phyloP scores from a whole-genome alignment of 2,888 invertebrate species.

The Drosophila eohydei region DNA sequence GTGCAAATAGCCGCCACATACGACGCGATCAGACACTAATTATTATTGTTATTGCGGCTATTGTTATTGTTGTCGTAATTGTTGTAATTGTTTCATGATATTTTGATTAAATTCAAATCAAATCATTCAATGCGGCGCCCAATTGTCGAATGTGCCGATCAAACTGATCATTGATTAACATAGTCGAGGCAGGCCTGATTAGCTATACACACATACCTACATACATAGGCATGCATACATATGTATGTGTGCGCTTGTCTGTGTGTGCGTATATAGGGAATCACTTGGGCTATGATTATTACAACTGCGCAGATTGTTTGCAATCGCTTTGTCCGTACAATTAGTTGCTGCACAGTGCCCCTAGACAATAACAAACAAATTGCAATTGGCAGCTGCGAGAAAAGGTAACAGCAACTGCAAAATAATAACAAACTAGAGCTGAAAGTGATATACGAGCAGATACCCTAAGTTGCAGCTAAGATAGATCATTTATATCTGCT shows the following conservation, averaged over 20 bases:
- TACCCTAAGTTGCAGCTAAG: neutral
- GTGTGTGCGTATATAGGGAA: neutral
- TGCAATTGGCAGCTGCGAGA: constrained; percentile 27
- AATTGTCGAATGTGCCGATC: constrained; percentile 66
- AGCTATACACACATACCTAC: neutral
- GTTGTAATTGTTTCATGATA: constrained; percentile 13
- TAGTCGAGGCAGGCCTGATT: constrained; percentile 24
- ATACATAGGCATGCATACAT: neutral
- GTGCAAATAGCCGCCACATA: constrained; percentile 29
- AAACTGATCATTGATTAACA: constrained; percentile 44
- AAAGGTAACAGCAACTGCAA: constrained; percentile 3
- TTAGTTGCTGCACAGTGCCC: constrained; percentile 51
- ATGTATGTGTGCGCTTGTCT: neutral
- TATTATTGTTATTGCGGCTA: constrained; percentile 13
- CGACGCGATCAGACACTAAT: constrained; percentile 39
- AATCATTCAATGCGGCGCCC: constrained; percentile 64
- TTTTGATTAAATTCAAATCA: constrained; percentile 32
- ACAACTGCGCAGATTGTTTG: constrained; percentile 65
- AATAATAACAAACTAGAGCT: neutral
- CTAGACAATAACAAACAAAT: constrained; percentile 57
- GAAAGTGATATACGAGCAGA: no score
- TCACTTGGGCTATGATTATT: constrained; percentile 32
- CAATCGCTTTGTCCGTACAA: constrained; percentile 37
- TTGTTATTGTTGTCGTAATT: constrained; percentile 12
- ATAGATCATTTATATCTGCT: neutral